Base-by-base conservation (phyloP, 2,888 invertebrate species). In the Volucella inflata region DNA sequence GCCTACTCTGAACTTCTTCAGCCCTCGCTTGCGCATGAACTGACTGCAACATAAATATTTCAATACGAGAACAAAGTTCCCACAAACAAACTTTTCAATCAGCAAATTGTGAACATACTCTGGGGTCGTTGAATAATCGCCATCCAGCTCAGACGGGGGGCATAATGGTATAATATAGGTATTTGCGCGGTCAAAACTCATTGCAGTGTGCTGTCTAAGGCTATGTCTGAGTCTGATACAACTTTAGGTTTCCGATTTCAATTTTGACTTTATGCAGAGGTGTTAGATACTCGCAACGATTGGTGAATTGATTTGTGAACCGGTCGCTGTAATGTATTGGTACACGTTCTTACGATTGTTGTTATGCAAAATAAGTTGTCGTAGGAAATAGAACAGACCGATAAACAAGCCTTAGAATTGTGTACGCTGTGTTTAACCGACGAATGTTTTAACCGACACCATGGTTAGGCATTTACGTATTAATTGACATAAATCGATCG, bases 401-500 rank as follows among this genome's bases (percentile, higher is more conserved):
- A 72, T 68, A 57, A 57, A 55, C 68, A 53, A 55, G 46, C 44
- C 46, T 65, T 38, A 40, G 46, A 48, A 40, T 64, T 21, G 42
- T 16, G 40, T 57, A 46, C 57, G 55, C 1, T 60, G 30, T 55
- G 36, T n/a, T n/a, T n/a, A n/a, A n/a, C n/a, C n/a, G 65, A 46
- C 51, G 57, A 68, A 62, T 79, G 62, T 64, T 74, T 64, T 36
- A 46, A 12, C 68, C 64, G 68, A 79, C 83, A 79, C 68, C 68
- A 30, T 84, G 83, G 40, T 55, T 64, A 59, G 42, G 80, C 84
- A 80, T 80, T 84, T 70, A 75, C 55, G 65, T 80, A 60, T 80
- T 84, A 84, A 84, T 80, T 80, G 84, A 67, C 84, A 84, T 71
- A 80, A 84, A 80, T 80, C 65, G 84, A 80, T 71, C 79, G 75